phyloP scores from a whole-genome alignment of 2,888 invertebrate species.

The Drosophila flavopinicola region DNA sequence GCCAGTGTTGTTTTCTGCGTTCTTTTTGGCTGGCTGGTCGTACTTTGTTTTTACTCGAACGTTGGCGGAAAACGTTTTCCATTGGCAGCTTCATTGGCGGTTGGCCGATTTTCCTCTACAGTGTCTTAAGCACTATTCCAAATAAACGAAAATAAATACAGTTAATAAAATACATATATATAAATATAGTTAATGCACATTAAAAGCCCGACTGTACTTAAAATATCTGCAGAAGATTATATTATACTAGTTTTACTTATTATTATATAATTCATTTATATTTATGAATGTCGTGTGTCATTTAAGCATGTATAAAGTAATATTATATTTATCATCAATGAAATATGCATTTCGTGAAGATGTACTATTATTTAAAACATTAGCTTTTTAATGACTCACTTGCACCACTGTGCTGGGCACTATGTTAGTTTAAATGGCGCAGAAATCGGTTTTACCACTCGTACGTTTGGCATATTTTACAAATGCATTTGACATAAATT shows the following conservation, averaged over 20 bases:
- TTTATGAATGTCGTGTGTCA: no score
- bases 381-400: not conserved
- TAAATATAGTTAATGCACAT: no score
- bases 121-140: not conserved
- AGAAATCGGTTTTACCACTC: conserved; percentile 75
- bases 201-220: no score
- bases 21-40: conserved; percentile 26
- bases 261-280: no score
- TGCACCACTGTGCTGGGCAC: conserved; percentile 52
- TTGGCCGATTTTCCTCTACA: conserved; percentile 25
- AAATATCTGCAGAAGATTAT: no score
- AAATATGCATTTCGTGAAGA: no score
- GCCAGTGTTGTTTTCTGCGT: conserved; percentile 4
- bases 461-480: conserved; percentile 79
- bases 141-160: no score
- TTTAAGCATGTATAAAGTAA: no score
- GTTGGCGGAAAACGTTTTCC: conserved; percentile 45
- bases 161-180: no score
- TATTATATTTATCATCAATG: no score
- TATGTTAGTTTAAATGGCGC: conserved; percentile 61
- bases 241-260: no score
- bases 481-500: conserved; percentile 81
- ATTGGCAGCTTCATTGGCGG: conserved; percentile 48
- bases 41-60: conserved; percentile 53
- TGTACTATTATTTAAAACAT: no score